Base-by-base conservation (phyloP, 1,140 invertebrate genomes). In the Asobara japonica region DNA sequence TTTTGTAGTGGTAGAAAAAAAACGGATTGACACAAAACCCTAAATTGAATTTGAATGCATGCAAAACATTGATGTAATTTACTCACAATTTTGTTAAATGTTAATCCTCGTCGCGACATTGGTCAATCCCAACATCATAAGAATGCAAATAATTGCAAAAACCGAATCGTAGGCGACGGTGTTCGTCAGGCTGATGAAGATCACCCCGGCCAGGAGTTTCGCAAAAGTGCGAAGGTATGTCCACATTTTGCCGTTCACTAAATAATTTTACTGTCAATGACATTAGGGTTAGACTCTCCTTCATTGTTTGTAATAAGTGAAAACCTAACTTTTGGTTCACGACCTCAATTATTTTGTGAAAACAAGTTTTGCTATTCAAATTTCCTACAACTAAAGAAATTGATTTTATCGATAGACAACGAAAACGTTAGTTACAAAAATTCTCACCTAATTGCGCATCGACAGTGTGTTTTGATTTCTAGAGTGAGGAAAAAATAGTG, bases 131-230 rank as follows among this genome's bases (percentile, higher is more conserved):
- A 78, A 41, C n/a, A 77, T 48, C 10, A 80, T 10, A 7, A 82
- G 25, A 0, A 74, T 69, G 69, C 71, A 79, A 7, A 80, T 70
- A 60, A 80, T 77, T 31, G 69, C 61, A 25, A 76, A 77, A 1
- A 79, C 38, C 13, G 77, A 70, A 25, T 78, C 74, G 18, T 74
- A 77, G n/a, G 76, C 69, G 18, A 82, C 56, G 1, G 73, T 27
- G 72, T 69, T 77, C 27, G 66, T 38, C 0, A 76, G 67, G 69
- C 76, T 62, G 13, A 80, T 70, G 27, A 80, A 65, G 7, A 76
- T 29, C 0, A 73, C 33, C 13, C 73, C 72, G 3, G 79, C 67
- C 13, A 73, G 48, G 41, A 82, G 64, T 72, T 79, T 79, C 7
- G 76, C 18, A 16, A 65, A 33, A 13, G 71, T 71, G 73, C 79